Base-by-base conservation (phyloP, 2,888 invertebrate genomes). In the Thecocarcelia acutangulata region DNA sequence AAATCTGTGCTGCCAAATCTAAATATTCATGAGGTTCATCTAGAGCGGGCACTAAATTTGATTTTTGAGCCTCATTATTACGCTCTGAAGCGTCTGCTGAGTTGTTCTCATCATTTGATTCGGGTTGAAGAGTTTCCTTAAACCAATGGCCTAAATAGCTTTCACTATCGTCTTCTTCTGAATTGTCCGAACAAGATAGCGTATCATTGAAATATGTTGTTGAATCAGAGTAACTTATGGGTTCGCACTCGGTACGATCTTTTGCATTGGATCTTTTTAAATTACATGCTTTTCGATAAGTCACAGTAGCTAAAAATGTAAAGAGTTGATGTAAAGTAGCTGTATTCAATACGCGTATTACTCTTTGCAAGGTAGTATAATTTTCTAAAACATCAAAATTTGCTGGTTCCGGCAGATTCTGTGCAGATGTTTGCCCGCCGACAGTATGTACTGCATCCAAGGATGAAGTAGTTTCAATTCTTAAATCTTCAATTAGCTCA, bases 121-220 rank as follows among this genome's bases (percentile, higher is more conserved):
- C 91, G 0, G 97, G 96, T 24, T 96, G 96, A 12, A 98, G 92
- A 0, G 97, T 97, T 88, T 97, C 97, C 89, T 98, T 97, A 91
- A 98, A 97, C 97, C 97, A 98, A 85, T 97, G 94, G 0, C 98
- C 98, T 80, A 91, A 85, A 84, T 90, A 90, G 68, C 90, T 90
- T 79, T 90, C 90, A 80, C 91, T 91, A 72, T 91, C 90, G 94
- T 96, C 97, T 91, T 97, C 97, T 77, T 96, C 96, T 64, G 96
- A 97, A 88, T 97, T 97, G 88, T 96, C 96, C 0, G 97, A 97
- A 89, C 96, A 97, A 87, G 97, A 96, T 75, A 96, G 93, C 91
- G 97, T 96, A 91, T 98, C 97, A 91, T 97, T 97, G 91, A 97
- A 97, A 91, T 97, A 98, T n/a, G 97, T 97, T 59, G 97, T 97